Base-by-base conservation (phyloP, 2,113 vertebrate genomes). In the Pluvialis apricaria region DNA sequence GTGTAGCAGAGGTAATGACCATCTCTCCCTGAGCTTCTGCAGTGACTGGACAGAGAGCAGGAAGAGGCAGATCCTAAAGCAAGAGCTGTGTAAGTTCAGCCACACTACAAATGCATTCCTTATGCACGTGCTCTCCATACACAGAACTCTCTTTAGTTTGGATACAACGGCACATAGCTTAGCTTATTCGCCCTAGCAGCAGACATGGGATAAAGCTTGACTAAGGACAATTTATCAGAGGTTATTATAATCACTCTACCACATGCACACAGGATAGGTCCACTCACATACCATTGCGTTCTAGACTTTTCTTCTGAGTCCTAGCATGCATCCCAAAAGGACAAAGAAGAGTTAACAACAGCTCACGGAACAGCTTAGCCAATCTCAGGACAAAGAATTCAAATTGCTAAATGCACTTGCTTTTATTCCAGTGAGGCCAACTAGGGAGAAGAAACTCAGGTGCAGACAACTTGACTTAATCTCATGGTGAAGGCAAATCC, bases 201-300 rank as follows among this genome's bases (percentile, higher is more conserved):
- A 60, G 62, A 62, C 14, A 36, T 0, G 1, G 42, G 31, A 36
- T 28, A 79, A 79, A 58, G 22, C n/a, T 13, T 6, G 25, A 8
- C n/a, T 0, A 6, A 52, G 36, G 31, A 32, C 31, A 49, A 6
- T 5, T 62, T 38, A 9, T 22, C 69, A 78, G 51, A 77, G 36
- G 5, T 36, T 24, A 9, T 4, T 45, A 29, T 1, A 65, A 13
- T 7, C 13, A 4, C 32, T 32, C 20, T 17, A 26, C 26, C 40
- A 32, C 10, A 6, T 0, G 0, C 52, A 44, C 0, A 0, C 49
- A 72, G 13, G 19, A 32, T 44, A 25, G 6, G 17, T 24, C 32
- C 4, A 2, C 36, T 57, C 31, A 19, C 17, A 1, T 29, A 45
- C 42, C 10, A 1, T 0, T 15, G 10, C 1, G 36, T 5, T 8